Base-by-base conservation (phyloP, 2,888 invertebrate species). In the Zeuzera pyrina region DNA sequence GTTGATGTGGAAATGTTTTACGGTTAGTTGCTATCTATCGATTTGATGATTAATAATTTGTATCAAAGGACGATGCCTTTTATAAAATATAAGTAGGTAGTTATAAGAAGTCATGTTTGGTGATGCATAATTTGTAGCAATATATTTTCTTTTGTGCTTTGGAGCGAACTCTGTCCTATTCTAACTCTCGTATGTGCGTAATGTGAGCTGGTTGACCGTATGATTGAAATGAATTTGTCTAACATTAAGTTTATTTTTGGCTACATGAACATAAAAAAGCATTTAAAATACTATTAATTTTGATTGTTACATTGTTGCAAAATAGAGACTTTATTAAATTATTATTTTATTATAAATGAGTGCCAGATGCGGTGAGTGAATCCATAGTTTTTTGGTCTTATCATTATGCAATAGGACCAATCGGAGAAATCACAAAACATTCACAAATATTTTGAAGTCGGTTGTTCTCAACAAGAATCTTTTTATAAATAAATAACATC, bases 241-340 rank as follows among this genome's bases (percentile, higher is more conserved):
- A 59, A 52, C 51, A 45, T 59, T 66, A 57, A 58, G 63, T 66
- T 67, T 59, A 43, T 60, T 56, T 64, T 68, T 60, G 61, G 67
- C 64, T 70, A 63, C 56, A 22, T 16, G 52, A 61, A 45, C 52
- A 56, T 54, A 40, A 47, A 65, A 67, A 70, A 64, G 79, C 79
- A 79, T 79, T 79, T 79, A 79, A 71, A 63, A 62, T 63, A 62
- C 60, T 61, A 69, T 70, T 71, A 68, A 60, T 61, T 62, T 33
- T 39, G 60, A 67, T 66, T 73, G 76, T 78, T 77, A 73, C 64
- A 69, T 67, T 69, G 71, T 78, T 77, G 61, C 64, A 60, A 61
- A 65, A 65, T 77, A 77, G 74, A 77, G 66, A 69, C 68, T 77
- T 70, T 76, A 64, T 67, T 77, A 78, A 76, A 72, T 79, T 77